These are phyloP conservation scores for Sturmia bella DNA, from an alignment of 2,888 invertebrate species.

Conservation along the genomic window DNA sequence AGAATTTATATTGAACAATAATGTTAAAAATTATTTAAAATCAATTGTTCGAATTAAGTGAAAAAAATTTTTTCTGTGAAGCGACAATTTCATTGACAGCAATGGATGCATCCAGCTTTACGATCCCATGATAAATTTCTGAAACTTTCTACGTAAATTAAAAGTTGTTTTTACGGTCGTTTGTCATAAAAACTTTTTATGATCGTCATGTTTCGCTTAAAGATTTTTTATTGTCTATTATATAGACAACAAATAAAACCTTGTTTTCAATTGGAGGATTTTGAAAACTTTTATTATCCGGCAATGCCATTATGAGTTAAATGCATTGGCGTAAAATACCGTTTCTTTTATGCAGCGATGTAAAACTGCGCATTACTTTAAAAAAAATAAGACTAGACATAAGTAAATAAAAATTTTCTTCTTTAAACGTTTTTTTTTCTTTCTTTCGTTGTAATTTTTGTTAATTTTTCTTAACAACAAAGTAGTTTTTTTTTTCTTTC, in stretches of 20 bases:
- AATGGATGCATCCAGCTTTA: too few relatives aligned
- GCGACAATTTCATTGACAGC: too few relatives aligned
- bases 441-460: neutral
- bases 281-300: constrained; percentile 1
- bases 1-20: too few relatives aligned
- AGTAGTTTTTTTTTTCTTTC: neutral
- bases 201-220: constrained; percentile 10
- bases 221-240: constrained; percentile 29
- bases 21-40: too few relatives aligned
- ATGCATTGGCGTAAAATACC: constrained; percentile 63
- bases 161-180: neutral
- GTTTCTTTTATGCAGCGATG: constrained; percentile 42
- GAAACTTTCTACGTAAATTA: neutral
- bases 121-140: neutral
- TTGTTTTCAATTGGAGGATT: constrained; percentile 18
- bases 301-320: constrained; percentile 17
- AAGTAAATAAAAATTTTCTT: too few relatives aligned
- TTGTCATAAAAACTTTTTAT: neutral
- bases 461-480: constrained; percentile 8
- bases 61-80: too few relatives aligned
- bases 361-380: constrained; percentile 40
- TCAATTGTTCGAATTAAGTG: too few relatives aligned
- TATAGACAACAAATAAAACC: neutral
- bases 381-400: neutral
- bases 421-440: constrained; percentile 9